Evolutionary conservation across 2,113 vertebrate genomes (phyloP).

Genomic region (Microcebus lehilahytsara): DNA sequence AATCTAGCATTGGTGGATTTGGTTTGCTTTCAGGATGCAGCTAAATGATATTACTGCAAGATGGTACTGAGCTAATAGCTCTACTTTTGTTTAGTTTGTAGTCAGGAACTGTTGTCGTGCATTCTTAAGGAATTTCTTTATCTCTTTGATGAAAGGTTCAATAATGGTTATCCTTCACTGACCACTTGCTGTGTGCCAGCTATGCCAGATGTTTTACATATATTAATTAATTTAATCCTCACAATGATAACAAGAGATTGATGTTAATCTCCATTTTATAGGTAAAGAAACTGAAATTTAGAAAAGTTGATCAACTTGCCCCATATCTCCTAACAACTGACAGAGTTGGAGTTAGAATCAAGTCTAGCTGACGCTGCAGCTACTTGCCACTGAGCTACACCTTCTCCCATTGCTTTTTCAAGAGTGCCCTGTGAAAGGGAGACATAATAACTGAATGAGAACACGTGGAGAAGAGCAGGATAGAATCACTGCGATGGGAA

Average conservation of each 20-base stretch:
- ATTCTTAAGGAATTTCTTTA: background rate
- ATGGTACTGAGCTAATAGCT: background rate
- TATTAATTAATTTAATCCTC: background rate
- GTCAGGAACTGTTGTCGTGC: background rate
- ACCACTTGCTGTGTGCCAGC: background rate
- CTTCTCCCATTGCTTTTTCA: background rate
- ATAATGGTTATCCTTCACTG: background rate
- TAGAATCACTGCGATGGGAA: background rate
- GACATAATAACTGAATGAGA: background rate
- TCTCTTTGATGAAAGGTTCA: background rate
- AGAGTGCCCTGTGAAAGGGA: background rate
- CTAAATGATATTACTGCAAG: background rate
- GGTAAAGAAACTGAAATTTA: background rate
- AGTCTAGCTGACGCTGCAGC: background rate
- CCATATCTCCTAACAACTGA: background rate
- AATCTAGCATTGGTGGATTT: background rate
- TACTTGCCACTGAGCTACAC: background rate
- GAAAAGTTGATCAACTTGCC: background rate
- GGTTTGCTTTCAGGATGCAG: background rate
- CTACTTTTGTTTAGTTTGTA: background rate
- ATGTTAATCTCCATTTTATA: background rate
- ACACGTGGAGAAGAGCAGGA: background rate
- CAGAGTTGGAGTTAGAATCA: background rate
- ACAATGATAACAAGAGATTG: background rate
- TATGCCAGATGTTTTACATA: background rate